phyloP scores from a whole-genome alignment of 2,113 vertebrate genomes.

The Capreolus pygargus region DNA sequence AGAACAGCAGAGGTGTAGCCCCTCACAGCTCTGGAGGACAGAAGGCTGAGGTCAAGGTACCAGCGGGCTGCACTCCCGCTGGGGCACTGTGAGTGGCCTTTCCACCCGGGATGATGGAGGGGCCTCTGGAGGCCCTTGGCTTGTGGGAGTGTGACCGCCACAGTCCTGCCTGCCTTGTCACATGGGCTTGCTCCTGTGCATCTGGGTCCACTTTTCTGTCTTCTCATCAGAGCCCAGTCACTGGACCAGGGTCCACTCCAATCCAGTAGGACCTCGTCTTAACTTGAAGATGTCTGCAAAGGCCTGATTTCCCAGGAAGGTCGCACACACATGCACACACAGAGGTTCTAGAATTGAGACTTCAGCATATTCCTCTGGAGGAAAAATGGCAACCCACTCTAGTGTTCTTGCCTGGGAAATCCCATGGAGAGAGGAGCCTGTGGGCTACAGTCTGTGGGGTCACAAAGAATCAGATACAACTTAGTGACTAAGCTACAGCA shows the following conservation, averaged over 20 bases:
- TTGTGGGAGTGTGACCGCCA: fast-evolving
- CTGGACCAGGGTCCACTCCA: not conserved
- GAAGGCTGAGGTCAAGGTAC: not conserved
- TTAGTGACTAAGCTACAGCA: not conserved
- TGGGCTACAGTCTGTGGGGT: not conserved
- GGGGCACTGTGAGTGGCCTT: fast-evolving
- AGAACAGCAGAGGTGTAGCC: fast-evolving
- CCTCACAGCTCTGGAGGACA: not conserved
- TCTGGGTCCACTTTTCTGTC: not conserved
- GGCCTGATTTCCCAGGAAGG: not conserved
- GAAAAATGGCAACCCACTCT: not conserved
- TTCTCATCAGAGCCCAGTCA: not conserved
- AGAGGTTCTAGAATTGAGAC: fast-evolving
- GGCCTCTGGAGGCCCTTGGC: fast-evolving
- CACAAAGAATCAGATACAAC: not conserved
- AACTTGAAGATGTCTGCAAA: not conserved
- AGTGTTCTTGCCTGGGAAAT: not conserved
- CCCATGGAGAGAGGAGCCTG: not conserved
- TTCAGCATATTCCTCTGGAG: not conserved
- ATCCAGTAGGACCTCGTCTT: not conserved
- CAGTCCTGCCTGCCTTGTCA: fast-evolving
- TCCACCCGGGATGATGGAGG: fast-evolving
- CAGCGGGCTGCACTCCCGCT: fast-evolving
- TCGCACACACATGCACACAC: too few species aligned
- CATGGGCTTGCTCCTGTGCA: fast-evolving